Conservation (phyloP, 2,797 vertebrate genomes). For the Hephaestus fuliginosus region DNA sequence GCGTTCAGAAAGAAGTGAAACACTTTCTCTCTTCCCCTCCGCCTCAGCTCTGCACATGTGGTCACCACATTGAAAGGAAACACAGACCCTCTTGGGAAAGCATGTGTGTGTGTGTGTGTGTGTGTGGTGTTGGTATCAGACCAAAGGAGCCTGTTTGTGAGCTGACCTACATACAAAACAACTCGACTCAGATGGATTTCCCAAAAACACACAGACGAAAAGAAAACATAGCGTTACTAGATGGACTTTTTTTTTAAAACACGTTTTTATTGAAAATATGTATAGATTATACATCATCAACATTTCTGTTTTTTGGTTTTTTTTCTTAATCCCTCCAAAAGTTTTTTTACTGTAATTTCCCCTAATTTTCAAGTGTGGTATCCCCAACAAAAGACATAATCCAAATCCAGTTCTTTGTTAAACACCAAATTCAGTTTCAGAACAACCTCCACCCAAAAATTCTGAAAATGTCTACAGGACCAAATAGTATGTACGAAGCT, state of each 20-base stretch:
- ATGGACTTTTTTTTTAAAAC: background rate
- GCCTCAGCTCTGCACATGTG: conserved; percentile 74
- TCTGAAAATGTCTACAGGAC: background rate
- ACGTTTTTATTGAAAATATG: too few relatives aligned
- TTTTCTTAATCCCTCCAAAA: too few relatives aligned
- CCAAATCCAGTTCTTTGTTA: too few relatives aligned
- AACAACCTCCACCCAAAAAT: background rate
- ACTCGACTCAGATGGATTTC: conserved; percentile 62
- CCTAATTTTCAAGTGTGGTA: too few relatives aligned
- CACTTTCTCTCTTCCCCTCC: conserved; percentile 38
- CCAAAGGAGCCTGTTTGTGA: conserved; percentile 68
- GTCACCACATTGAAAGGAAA: conserved; percentile 82
- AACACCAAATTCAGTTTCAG: too few relatives aligned
- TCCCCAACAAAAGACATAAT: too few relatives aligned
- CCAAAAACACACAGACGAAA: conserved; percentile 39
- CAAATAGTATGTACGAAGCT: background rate
- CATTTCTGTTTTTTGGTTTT: too few relatives aligned
- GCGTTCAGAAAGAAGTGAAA: conserved; percentile 28
- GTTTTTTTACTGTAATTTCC: too few relatives aligned
- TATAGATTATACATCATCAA: too few relatives aligned
- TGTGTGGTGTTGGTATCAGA: conserved; percentile 59
- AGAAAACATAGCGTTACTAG: background rate
- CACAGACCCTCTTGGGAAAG: conserved; percentile 72
- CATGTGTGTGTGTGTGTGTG: conserved; percentile 30
- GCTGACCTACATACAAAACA: conserved; percentile 80